These are phyloP conservation scores for Portevinia maculata DNA, from an alignment of 2,888 invertebrate species.

Conservation along the genomic window DNA sequence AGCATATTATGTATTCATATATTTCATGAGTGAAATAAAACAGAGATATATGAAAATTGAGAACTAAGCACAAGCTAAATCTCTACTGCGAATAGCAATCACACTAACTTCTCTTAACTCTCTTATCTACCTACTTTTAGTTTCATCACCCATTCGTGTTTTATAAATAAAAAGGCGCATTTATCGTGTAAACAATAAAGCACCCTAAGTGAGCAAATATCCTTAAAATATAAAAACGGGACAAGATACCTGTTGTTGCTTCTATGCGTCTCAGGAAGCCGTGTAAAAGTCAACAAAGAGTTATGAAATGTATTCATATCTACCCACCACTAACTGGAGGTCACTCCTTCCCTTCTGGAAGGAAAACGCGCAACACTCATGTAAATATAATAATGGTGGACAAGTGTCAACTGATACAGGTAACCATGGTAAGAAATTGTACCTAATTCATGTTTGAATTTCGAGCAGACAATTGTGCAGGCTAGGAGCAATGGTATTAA, in stretches of 20 bases:
- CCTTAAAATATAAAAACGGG: constrained; percentile 11
- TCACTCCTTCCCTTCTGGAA: neutral
- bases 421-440: too few relatives aligned
- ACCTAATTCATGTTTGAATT: neutral
- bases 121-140: too few relatives aligned
- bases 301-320: neutral
- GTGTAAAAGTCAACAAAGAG: neutral
- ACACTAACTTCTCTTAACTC: too few relatives aligned
- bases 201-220: neutral
- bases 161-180: neutral
- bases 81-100: too few relatives aligned
- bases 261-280: neutral
- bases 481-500: too few relatives aligned
- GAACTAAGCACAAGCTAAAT: too few relatives aligned
- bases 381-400: neutral
- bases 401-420: too few relatives aligned
- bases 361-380: neutral
- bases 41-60: too few relatives aligned
- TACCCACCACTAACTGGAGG: neutral
- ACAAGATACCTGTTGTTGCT: constrained; percentile 7
- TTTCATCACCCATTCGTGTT: neutral
- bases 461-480: neutral
- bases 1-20: too few relatives aligned
- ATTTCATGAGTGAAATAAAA: too few relatives aligned
- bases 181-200: neutral